Base-by-base conservation (phyloP, 2,113 vertebrate species). In the Gymnocephalus cernua region DNA sequence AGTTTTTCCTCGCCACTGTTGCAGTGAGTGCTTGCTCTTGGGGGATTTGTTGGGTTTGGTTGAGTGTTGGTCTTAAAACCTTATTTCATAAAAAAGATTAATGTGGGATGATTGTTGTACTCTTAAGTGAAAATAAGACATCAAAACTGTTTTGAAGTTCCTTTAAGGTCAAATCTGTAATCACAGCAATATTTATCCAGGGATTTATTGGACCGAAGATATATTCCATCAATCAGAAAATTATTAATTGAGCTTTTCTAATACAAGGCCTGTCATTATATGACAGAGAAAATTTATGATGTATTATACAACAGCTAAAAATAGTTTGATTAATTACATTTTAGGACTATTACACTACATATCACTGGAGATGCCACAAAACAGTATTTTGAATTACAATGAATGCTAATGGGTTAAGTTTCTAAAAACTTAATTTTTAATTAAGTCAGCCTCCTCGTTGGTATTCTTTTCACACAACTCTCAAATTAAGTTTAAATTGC, bases 201-300 rank as follows among this genome's bases (percentile, higher is more conserved):
- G 67, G 63, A 83, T 80, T 64, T 73, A 85, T 83, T 69, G 38
- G 27, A 25, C 19, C 3, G 0, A 58, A 64, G 16, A 73, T 48
- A 35, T 27, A 19, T 71, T 77, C 35, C 51, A 88, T 83, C 58
- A 83, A 62, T 82, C 78, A 81, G 27, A 67, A 70, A 82, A 27
- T 14, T 35, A 47, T 66, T 68, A 76, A 79, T 85, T 77, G 54
- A 74, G 76, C 27, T 69, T 77, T 77, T 83, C 41, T 54, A 58
- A 79, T 68, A 53, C 25, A 72, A 41, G 61, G 7, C 57, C 59
- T 71, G 47, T 74, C 68, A 84, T 50, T 69, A 59, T 67, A 32
- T 78, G 35, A 47, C 56, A 82, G 23, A 58, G 6, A 75, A 9
- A 70, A 81, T 74, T 29, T 64, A 80, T 77, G 41, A 80, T 68